Percentiles rank a stretch among this genome's conserved stretches.
Conservation (phyloP, 2,888 invertebrate species). For the Molanna angustata region DNA sequence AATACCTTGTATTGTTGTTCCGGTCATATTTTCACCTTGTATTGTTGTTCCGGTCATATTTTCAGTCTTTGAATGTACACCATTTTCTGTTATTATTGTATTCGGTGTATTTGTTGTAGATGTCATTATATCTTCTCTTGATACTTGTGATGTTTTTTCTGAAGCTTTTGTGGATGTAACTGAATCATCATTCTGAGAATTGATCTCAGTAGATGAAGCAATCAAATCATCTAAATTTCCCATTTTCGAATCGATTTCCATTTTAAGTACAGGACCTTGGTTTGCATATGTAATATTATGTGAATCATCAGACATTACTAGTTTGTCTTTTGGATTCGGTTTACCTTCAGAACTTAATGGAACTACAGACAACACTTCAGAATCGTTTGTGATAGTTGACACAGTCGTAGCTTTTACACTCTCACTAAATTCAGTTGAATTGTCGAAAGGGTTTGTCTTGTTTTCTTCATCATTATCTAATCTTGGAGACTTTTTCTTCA, state of each 20-base stretch:
- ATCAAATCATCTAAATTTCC: slow-evolving; percentile 34
- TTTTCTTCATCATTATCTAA: slow-evolving; percentile 53
- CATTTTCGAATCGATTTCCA: neutral
- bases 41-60: no score
- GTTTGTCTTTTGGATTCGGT: slow-evolving; percentile 21
- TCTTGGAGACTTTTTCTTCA: slow-evolving; percentile 42
- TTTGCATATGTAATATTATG: slow-evolving; percentile 10
- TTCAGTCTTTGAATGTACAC: no score
- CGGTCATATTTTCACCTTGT: no score
- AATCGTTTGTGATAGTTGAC: slow-evolving; percentile 4
- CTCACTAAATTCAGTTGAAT: slow-evolving; percentile 23
- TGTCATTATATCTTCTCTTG: slow-evolving; percentile 12
- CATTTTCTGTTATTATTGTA: neutral
- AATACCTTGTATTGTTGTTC: no score
- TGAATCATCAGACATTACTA: slow-evolving; percentile 4
- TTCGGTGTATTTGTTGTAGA: neutral
- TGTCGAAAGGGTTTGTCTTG: slow-evolving; percentile 45
- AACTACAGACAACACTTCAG: slow-evolving; percentile 37
- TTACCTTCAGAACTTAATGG: slow-evolving; percentile 31
- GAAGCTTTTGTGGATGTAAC: neutral
- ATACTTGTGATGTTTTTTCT: neutral
- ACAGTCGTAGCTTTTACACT: slow-evolving; percentile 15
- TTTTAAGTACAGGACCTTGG: neutral
- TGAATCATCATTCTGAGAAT: neutral
- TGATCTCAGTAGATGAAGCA: slow-evolving; percentile 31